Conservation (phyloP, 1,140 invertebrate genomes). For the Megalonaias nervosa region DNA sequence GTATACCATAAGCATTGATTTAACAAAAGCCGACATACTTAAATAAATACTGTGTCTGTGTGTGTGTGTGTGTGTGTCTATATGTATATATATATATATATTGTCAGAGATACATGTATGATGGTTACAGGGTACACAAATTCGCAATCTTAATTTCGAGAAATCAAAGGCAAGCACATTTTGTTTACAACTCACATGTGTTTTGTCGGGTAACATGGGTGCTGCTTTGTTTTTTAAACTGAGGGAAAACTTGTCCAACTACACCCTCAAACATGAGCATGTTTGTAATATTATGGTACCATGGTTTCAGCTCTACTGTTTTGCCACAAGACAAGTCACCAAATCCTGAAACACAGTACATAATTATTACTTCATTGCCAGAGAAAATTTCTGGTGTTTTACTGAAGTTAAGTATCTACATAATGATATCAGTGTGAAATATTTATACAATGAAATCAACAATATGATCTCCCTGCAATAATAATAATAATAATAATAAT, state of each 20-base stretch:
- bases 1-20: too few relatives aligned
- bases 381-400: not conserved
- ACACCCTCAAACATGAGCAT: slow-evolving; percentile 43
- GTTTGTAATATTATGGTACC: slow-evolving; percentile 26
- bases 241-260: slow-evolving; percentile 43
- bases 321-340: slow-evolving; percentile 40
- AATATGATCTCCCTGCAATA: too few relatives aligned
- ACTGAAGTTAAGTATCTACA: not conserved
- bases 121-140: too few relatives aligned
- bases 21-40: too few relatives aligned
- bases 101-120: too few relatives aligned
- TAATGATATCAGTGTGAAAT: too few relatives aligned
- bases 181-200: slow-evolving; percentile 8
- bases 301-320: slow-evolving; percentile 30
- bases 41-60: too few relatives aligned
- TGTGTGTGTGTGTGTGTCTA: too few relatives aligned
- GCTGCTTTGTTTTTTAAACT: slow-evolving; percentile 8
- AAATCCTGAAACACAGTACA: slow-evolving; percentile 31
- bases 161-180: not conserved
- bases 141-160: too few relatives aligned
- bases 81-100: too few relatives aligned
- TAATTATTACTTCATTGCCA: not conserved
- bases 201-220: slow-evolving; percentile 16
- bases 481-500: too few relatives aligned
- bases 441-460: too few relatives aligned